Base-by-base conservation (phyloP, 2,113 vertebrate species). In the Nothobranchius kuhntae region DNA sequence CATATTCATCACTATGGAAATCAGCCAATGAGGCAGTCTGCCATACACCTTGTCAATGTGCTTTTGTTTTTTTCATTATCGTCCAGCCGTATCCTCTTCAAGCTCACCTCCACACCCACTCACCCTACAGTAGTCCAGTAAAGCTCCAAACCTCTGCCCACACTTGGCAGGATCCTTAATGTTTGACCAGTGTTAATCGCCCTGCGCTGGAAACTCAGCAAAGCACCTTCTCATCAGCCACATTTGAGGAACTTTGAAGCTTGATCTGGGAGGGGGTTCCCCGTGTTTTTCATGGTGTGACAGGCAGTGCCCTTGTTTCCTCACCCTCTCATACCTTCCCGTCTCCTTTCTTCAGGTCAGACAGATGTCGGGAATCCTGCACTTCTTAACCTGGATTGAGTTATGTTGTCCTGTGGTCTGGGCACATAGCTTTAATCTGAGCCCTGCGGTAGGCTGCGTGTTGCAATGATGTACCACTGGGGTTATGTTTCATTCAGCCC, bases 401-500 rank as follows among this genome's bases (percentile, higher is more conserved):
- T 75, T 59, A 56, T 78, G 72, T 80, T 72, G 79, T 83, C 65
- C 53, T 80, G 80, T 8, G 80, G 81, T 84, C 56, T 53, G 70
- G 57, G 68, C 73, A 51, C 42, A 21, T 74, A 59, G 71, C 79
- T 82, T 40, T 76, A 75, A 75, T 65, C 60, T 24, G 83, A 67
- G 81, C 77, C 83, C 84, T 68, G 82, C 72, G 69, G 86, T 78
- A 73, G 51, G 44, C 73, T 80, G 71, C 40, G n/a, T 82, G 81
- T 53, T 56, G 75, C 65, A 73, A 71, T 69, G 80, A 62, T 7
- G 45, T 44, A 68, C 59, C 56, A n/a, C 30, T 66, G 11, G 79
- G 73, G 77, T 92, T 80, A 62, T 53, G 83, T 93, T 93, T 91
- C 90, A 89, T 92, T 87, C 89, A 85, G 24, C 76, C 72, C 65